Evolutionary conservation across 2,797 vertebrate species (phyloP).

Genomic region (Anguilla anguilla): DNA sequence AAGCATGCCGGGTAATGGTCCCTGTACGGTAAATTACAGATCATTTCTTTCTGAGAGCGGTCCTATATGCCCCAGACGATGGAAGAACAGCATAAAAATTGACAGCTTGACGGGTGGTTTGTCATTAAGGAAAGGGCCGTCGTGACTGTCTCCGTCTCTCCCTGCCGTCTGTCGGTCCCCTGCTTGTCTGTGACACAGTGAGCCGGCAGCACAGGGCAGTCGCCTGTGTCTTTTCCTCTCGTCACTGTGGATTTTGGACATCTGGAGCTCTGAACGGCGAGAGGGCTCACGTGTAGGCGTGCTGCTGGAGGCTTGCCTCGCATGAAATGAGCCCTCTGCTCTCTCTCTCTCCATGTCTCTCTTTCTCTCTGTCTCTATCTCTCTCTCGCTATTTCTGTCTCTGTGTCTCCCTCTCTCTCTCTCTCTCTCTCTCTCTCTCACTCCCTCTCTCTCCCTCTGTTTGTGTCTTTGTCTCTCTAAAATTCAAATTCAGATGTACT

Average conservation of each 20-base stretch:
- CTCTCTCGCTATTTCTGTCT: background rate
- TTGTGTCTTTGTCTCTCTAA: too few species aligned
- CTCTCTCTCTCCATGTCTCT: background rate
- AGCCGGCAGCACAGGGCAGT: background rate
- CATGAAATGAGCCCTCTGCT: slow-evolving; percentile 12
- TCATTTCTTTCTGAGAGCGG: background rate
- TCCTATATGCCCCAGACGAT: background rate
- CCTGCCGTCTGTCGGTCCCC: background rate
- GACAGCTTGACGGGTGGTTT: slow-evolving; percentile 18
- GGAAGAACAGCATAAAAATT: background rate
- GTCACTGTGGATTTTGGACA: slow-evolving; percentile 11
- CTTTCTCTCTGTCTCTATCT: background rate
- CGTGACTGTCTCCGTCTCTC: background rate
- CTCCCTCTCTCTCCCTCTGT: background rate
- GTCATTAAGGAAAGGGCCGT: background rate
- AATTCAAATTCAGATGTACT: too few species aligned
- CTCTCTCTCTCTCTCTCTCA: background rate
- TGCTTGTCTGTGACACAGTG: background rate
- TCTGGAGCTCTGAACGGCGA: slow-evolving; percentile 9
- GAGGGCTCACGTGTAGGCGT: slow-evolving; percentile 16
- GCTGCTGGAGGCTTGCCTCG: background rate
- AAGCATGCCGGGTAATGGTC: background rate
- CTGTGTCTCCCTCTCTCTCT: background rate
- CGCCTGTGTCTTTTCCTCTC: background rate
- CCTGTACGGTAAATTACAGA: background rate